Base-by-base conservation (phyloP, 2,888 invertebrate genomes). In the Gymnoscelis rufifasciata region DNA sequence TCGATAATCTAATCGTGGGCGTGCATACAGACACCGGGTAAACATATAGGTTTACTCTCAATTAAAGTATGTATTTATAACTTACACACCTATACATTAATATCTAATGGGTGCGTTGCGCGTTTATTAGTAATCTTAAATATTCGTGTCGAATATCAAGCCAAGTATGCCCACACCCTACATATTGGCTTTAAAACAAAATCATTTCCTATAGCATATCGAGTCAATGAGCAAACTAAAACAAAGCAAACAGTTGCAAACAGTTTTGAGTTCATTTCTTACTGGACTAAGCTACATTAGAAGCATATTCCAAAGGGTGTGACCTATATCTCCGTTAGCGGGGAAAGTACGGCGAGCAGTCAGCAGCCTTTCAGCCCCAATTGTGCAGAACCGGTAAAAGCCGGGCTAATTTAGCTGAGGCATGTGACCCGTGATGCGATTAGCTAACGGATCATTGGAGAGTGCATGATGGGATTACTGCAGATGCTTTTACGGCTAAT, bases 311-410 rank as follows among this genome's bases (percentile, higher is more conserved):
- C 55, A 56, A 59, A 66, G 65, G 65, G 65, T 66, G 57, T 71
- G 78, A 77, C 78, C 77, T 74, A 76, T 59, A 68, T 75, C 62
- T 59, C 43, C 64, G 51, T 44, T 54, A 67, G 60, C 61, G 59
- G 58, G 64, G 64, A 73, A 70, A 69, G 66, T 64, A 62, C 56
- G 60, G 64, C 58, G 62, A 68, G 68, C 72, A 68, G 57, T 54
- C 57, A 51, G 52, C 54, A 54, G 59, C 61, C 64, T 71, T 74
- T 73, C 65, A 57, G 63, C 60, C 65, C 67, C 61, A 66, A 64
- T 71, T 68, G 64, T 64, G 60, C 52, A 57, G 36, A 67, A 59
- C 62, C 54, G 58, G 60, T 65, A 65, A 67, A 66, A 65, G 64
- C 65, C 58, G 42, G 48, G 61, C 62, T 69, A 72, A 73, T 69